Base-by-base conservation (phyloP, 2,797 vertebrate species). In the Sebastes matsubarae region DNA sequence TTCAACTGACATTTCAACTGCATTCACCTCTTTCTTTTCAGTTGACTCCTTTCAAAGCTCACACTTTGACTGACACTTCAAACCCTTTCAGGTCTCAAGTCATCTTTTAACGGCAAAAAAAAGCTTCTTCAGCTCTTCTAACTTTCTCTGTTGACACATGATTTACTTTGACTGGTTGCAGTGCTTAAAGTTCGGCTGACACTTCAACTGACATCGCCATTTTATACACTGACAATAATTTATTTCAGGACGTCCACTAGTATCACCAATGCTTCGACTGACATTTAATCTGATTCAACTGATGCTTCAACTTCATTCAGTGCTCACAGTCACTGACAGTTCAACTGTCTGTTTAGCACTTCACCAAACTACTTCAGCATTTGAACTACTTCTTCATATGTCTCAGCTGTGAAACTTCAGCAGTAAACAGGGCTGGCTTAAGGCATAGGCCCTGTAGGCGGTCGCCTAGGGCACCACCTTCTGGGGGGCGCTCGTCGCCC, bases 51-150 rank as follows among this genome's bases (percentile, higher is more conserved):
- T 81, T 72, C 42, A 70, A 4, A 25, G 38, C 24, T 46, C 25
- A 36, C 5, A 50, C 24, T 75, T 34, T 77, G 59, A 71, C 34
- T 74, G 60, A 80, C 75, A 63, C 29, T 22, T 79, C 61, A 81
- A 38, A 60, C 22, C 36, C 32, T 69, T 66, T 81, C 34, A 73
- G 63, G 8, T 83, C 52, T 84, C 27, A 72, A 22, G 58, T 60
- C 34, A 46, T 77, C 25, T 50, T 52, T 50, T 32, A 63, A 57
- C 36, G 22, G 27, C 6, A 55, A 46, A 25, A 70, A 20, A 50
- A 69, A 72, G 3, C 46, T 61, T 27, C 54, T 75, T 50, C 24
- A 52, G 59, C 42, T 81, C 63, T 3, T 70, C 55, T 12, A 30
- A 54, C 67, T 24, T 76, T 69, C 55, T 63, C 58, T 25, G 24